Conservation (phyloP, 2,888 invertebrate species). For the Bombylius discolor region DNA sequence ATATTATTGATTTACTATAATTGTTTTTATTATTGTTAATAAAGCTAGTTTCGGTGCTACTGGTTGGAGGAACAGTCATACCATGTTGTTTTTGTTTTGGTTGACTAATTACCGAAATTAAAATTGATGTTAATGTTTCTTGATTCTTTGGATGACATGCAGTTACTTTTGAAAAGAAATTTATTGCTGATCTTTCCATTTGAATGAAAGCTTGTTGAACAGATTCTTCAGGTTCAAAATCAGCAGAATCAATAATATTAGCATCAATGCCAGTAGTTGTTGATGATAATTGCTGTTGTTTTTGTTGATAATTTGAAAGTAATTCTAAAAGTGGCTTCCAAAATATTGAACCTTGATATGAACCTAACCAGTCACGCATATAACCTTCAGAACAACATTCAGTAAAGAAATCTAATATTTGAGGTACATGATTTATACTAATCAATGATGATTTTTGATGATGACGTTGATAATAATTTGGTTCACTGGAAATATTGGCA, state of each 20-base stretch:
- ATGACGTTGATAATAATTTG: conserved; percentile 17
- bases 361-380: conserved; percentile 81
- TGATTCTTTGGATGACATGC: conserved; percentile 78
- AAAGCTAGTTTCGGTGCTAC: background rate
- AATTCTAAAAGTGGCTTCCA: conserved; percentile 71
- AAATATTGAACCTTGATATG: conserved; percentile 63
- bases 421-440: conserved; percentile 46
- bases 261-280: too few species aligned
- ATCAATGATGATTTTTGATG: conserved; percentile 35
- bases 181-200: conserved; percentile 64
- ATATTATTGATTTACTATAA: conserved; percentile 39
- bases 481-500: conserved; percentile 13
- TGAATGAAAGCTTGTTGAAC: conserved; percentile 40
- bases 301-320: conserved; percentile 50
- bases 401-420: conserved; percentile 67
- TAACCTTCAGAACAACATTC: conserved; percentile 66
- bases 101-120: conserved; percentile 37
- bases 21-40: background rate
- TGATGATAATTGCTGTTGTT: background rate
- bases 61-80: background rate
- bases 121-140: conserved; percentile 62
- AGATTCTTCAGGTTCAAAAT: conserved; percentile 19
- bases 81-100: conserved; percentile 16
- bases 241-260: conserved; percentile 18
- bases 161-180: conserved; percentile 70